A percentile compares a stretch with the other conserved stretches of the same genome.
These are phyloP conservation scores for Iselma pallidipennis DNA, from an alignment of 2,888 invertebrate species.

Conservation along the genomic window DNA sequence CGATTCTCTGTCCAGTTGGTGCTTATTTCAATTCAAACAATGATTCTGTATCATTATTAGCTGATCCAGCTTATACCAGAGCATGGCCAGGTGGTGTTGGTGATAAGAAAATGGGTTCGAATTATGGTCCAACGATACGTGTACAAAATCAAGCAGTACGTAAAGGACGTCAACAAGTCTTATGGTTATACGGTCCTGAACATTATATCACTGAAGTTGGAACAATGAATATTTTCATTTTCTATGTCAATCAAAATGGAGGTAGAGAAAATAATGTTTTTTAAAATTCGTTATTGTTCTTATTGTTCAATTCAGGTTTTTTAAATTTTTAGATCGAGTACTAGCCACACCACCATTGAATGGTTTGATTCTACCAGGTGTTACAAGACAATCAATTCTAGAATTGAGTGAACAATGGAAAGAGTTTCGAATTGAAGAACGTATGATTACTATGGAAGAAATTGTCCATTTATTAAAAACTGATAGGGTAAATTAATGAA, in stretches of 20 bases:
- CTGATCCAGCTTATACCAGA: slow-evolving; percentile 85
- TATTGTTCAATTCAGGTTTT: slow-evolving; percentile 9
- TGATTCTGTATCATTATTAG: slow-evolving; percentile 76
- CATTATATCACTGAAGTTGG: slow-evolving; percentile 96
- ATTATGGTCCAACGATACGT: slow-evolving; percentile 86
- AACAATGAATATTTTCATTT: slow-evolving; percentile 96
- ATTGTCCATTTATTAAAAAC: slow-evolving; percentile 73
- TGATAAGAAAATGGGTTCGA: slow-evolving; percentile 93
- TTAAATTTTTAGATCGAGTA: slow-evolving; percentile 73
- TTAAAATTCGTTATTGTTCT: not conserved
- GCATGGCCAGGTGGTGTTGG: slow-evolving; percentile 96
- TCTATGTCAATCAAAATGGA: slow-evolving; percentile 85
- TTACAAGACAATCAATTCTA: slow-evolving; percentile 87
- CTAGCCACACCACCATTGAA: slow-evolving; percentile 91
- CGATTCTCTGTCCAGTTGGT: slow-evolving; percentile 84
- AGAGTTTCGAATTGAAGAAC: slow-evolving; percentile 81
- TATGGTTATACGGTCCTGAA: slow-evolving; percentile 95
- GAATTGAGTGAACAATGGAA: slow-evolving; percentile 82
- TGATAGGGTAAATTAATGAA: slow-evolving; percentile 71
- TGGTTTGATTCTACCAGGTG: slow-evolving; percentile 94
- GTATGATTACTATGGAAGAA: slow-evolving; percentile 81
- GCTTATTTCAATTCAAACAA: slow-evolving; percentile 80
- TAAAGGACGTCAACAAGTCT: slow-evolving; percentile 87
- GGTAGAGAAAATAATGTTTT: slow-evolving; percentile 61
- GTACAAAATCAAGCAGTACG: slow-evolving; percentile 76